phyloP scores from a whole-genome alignment of 2,888 invertebrate genomes.

The Drosophila koepferae region DNA sequence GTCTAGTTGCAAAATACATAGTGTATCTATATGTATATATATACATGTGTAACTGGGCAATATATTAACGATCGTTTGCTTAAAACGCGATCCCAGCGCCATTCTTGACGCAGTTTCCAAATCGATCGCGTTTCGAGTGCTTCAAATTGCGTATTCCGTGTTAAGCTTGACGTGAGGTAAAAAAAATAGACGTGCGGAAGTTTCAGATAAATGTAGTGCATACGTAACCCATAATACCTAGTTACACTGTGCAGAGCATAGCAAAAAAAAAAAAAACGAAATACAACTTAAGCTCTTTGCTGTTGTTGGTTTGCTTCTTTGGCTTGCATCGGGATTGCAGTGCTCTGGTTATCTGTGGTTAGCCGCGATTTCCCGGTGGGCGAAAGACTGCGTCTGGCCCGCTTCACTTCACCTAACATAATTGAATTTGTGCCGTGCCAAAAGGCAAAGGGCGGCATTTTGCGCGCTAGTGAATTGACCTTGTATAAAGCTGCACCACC shows the following conservation, averaged over 20 bases:
- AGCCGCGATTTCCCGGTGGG: background rate
- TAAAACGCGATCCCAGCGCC: conserved; percentile 23
- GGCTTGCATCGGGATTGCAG: conserved; percentile 44
- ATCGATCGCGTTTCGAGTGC: conserved; percentile 38
- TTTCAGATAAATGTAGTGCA: background rate
- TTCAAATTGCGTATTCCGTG: conserved; percentile 24
- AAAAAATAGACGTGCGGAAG: conserved; percentile 1
- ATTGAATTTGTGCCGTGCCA: conserved; percentile 59
- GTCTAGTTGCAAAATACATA: background rate
- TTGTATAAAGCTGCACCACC: conserved; percentile 4
- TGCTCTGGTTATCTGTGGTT: conserved; percentile 23
- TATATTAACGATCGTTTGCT: conserved; percentile 44
- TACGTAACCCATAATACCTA: conserved; percentile 42
- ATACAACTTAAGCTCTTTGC: conserved; percentile 68
- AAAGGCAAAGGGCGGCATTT: background rate
- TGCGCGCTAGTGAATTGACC: conserved; percentile 23
- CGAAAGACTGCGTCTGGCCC: background rate
- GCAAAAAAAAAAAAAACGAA: conserved; percentile 52
- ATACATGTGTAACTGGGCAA: background rate
- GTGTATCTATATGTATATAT: background rate
- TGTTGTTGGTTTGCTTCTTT: conserved; percentile 15
- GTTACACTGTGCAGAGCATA: background rate
- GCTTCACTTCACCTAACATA: conserved; percentile 35
- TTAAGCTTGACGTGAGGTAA: conserved; percentile 29
- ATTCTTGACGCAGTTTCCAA: conserved; percentile 35